Base-by-base conservation (phyloP, 2,797 vertebrate species). In the Chanos chanos region DNA sequence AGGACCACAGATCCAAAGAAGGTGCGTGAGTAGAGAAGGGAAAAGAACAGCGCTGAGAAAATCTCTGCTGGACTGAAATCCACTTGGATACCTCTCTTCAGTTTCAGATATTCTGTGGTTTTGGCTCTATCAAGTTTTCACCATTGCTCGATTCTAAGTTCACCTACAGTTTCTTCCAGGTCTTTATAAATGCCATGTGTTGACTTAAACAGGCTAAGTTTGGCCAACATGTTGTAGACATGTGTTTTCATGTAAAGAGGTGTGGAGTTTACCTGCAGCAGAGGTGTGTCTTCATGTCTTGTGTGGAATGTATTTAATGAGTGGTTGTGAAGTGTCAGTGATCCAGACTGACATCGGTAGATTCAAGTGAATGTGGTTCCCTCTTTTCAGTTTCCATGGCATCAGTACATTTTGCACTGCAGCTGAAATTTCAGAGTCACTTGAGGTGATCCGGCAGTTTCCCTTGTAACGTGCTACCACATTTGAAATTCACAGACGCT, bases 231-330 rank as follows among this genome's bases (percentile, higher is more conserved):
- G 64, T 57, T 53, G 13, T n/a, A 76, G 71, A 76, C 61, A 33
- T 77, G 62, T 77, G 79, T 77, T 80, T 81, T 81, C 73, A 73
- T 64, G 65, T 65, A 70, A 71, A 18, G 64, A 43, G 4, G 73
- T 68, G 72, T 52, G 53, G 62, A 62, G 39, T 72, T 27, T 21
- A 81, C 78, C 74, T 79, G 71, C 48, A 63, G 71, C 48, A 63
- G 44, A 51, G 37, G 59, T 37, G 72, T 57, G 44, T 49, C 37
- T 22, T 47, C 34, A 50, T 30, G 48, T 15, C 13, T 56, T 16
- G 8, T 18, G 51, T 33, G 37, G 12, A 57, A 31, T 34, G 19
- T 47, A 62, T 27, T 48, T 45, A 39, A 62, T 59, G 41, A 51
- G 39, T 5, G 16, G 12, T 24, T 61, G 33, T 21, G 27, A 41